phyloP scores from a whole-genome alignment of 2,113 vertebrate species.

The Tricholaema leucomelas region DNA sequence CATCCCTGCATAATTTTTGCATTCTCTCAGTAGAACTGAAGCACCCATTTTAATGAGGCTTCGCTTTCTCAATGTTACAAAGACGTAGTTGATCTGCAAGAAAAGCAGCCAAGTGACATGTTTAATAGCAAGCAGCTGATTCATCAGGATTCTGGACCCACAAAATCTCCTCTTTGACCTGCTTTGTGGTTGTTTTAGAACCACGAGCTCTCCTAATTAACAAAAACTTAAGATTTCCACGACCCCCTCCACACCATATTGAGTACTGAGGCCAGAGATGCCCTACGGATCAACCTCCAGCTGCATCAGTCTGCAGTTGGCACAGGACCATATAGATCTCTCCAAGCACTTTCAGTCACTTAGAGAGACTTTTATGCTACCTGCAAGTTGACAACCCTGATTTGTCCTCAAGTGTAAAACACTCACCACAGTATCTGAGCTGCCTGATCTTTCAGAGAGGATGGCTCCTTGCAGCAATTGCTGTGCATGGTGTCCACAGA shows the following conservation, averaged over 20 bases:
- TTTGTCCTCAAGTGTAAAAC: background rate
- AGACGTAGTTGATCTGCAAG: constrained; percentile 7
- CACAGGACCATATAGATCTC: background rate
- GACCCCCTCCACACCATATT: background rate
- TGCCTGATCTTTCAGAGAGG: rapidly evolving
- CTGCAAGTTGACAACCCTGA: background rate
- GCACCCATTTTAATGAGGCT: background rate
- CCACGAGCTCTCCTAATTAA: background rate
- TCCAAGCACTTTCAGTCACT: background rate
- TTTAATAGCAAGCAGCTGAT: constrained; percentile 11
- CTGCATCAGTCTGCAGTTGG: background rate
- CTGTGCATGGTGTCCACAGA: rapidly evolving
- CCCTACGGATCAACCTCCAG: background rate
- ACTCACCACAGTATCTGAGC: background rate
- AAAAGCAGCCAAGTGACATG: background rate
- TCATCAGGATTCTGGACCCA: background rate
- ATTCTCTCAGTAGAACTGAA: background rate
- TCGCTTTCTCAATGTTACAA: constrained; percentile 4
- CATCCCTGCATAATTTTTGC: background rate
- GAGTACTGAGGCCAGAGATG: background rate
- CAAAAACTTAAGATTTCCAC: background rate
- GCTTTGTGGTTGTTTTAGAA: background rate
- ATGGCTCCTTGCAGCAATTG: rapidly evolving
- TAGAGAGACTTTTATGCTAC: rapidly evolving
- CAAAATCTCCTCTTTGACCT: constrained; percentile 1